Conservation (phyloP, 2,797 vertebrate species). For the Steatocranus sp. region DNA sequence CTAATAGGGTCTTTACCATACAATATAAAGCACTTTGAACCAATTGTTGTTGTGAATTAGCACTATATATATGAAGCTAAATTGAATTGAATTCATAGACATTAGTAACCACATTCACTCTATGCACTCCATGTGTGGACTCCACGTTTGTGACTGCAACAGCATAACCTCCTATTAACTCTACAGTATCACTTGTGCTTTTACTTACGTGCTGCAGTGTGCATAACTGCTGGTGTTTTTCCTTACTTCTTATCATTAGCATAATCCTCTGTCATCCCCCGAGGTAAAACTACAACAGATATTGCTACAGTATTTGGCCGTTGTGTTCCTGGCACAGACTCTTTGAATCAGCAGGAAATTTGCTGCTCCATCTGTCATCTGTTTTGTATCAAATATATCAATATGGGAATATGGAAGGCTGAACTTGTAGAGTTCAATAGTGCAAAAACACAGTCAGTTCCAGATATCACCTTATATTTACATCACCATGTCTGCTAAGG, state of each 20-base stretch:
- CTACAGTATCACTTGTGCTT: background rate
- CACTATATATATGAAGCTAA: background rate
- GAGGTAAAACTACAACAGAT: background rate
- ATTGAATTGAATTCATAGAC: background rate
- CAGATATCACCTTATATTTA: background rate
- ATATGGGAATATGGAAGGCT: background rate
- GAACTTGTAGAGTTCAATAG: background rate
- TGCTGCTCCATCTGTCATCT: background rate
- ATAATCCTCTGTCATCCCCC: background rate
- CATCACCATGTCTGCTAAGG: background rate
- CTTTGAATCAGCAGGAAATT: background rate
- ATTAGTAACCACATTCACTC: background rate
- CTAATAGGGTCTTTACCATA: background rate
- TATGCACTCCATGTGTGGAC: background rate
- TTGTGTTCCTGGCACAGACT: background rate
- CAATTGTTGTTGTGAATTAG: background rate
- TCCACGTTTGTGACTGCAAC: background rate
- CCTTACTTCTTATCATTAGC: background rate
- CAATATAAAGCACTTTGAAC: background rate
- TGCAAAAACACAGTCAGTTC: background rate
- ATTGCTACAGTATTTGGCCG: background rate
- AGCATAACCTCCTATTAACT: background rate
- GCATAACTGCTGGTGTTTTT: background rate
- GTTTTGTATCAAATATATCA: background rate
- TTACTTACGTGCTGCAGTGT: background rate